Percentiles rank a stretch among this genome's conserved stretches.
Conservation (phyloP, 2,113 vertebrate species). For the Cololabis saira region DNA sequence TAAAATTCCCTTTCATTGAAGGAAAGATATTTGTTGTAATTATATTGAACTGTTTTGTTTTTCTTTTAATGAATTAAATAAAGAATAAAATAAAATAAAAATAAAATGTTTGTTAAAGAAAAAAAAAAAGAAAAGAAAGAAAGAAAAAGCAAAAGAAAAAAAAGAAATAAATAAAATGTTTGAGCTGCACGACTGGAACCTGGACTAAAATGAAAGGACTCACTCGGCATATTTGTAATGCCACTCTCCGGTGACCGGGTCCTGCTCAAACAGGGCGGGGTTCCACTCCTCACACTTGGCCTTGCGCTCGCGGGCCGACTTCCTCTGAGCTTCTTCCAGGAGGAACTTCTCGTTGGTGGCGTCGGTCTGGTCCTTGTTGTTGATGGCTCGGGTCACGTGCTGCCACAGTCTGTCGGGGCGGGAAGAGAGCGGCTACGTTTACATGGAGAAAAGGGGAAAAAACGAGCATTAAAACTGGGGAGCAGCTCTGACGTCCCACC, state of each 20-base stretch:
- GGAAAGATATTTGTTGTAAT: no score
- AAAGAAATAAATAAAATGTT: no score
- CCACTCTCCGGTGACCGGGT: constrained; percentile 93
- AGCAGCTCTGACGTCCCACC: constrained; percentile 74
- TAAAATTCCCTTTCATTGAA: no score
- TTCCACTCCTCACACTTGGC: constrained; percentile 91
- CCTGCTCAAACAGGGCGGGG: constrained; percentile 92
- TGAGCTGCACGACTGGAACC: no score
- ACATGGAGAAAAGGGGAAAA: background rate
- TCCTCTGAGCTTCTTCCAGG: constrained; percentile 95
- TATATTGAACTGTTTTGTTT: no score
- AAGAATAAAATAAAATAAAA: no score
- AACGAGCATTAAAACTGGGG: no score
- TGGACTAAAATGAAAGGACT: constrained; percentile 63
- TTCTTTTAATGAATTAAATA: no score
- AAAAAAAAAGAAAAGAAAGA: no score
- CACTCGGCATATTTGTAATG: constrained; percentile 97
- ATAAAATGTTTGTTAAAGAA: no score
- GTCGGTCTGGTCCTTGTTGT: constrained; percentile 97
- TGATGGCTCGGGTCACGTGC: constrained; percentile 95
- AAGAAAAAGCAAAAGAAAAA: no score
- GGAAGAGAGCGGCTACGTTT: background rate
- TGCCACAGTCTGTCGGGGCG: constrained; percentile 90
- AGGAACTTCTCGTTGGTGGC: constrained; percentile 96
- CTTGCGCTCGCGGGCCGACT: constrained; percentile 92